Percentiles rank a stretch among this genome's conserved stretches.
Evolutionary conservation across 2,113 vertebrate species (phyloP).

Genomic region (Pristiophorus japonicus): DNA sequence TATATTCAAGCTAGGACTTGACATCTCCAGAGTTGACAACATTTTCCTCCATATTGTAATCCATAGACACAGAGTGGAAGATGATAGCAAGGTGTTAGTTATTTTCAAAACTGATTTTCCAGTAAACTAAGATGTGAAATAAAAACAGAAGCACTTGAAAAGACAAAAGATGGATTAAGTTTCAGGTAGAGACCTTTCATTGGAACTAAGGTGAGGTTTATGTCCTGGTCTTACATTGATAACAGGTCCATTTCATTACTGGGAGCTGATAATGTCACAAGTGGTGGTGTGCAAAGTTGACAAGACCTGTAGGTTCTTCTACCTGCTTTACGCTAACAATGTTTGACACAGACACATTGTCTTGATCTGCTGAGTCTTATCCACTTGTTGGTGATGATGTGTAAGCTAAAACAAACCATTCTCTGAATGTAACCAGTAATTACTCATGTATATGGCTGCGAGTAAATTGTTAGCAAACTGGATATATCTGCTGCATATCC

Average conservation of each 20-base stretch:
- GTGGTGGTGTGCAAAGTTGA: background rate
- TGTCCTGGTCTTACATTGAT: background rate
- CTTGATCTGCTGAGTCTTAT: background rate
- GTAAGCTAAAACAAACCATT: background rate
- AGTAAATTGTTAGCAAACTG: background rate
- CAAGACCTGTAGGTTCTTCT: background rate
- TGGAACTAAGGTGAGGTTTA: background rate
- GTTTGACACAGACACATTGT: background rate
- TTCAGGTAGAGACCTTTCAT: background rate
- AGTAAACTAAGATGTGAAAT: background rate
- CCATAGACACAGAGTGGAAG: no score
- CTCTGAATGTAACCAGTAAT: background rate
- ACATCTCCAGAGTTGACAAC: background rate
- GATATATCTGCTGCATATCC: background rate
- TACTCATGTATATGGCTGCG: background rate
- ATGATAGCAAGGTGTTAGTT: background rate
- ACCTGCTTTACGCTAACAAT: background rate
- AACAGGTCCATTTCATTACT: background rate
- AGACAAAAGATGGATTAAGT: background rate
- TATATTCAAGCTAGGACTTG: background rate
- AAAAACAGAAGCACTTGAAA: background rate
- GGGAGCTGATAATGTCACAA: background rate
- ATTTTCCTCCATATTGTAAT: background rate
- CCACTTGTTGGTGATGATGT: background rate
- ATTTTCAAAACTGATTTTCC: background rate